These are phyloP conservation scores for Pedicia rivosa DNA, from an alignment of 2,888 invertebrate species.

Conservation along the genomic window DNA sequence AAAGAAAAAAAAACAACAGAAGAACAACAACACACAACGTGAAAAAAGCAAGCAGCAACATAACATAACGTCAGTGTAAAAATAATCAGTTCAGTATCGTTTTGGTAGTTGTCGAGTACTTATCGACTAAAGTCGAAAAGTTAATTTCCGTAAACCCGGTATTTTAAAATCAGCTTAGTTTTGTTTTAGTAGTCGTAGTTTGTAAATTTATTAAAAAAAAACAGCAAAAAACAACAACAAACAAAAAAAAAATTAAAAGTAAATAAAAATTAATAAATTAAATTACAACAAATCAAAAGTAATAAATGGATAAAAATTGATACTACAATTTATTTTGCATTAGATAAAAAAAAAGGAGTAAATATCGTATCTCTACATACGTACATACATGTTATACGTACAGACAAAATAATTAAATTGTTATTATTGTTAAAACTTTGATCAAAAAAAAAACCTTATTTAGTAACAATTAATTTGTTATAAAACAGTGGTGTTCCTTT, in stretches of 20 bases:
- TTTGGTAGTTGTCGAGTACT: constrained; percentile 28
- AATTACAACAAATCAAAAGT: background rate
- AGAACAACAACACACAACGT: too few species aligned
- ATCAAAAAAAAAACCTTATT: too few species aligned
- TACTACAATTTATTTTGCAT: background rate
- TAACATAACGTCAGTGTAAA: constrained; percentile 3
- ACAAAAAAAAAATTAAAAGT: background rate
- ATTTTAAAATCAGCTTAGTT: constrained; percentile 5
- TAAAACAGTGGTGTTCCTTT: too few species aligned
- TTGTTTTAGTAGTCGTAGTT: constrained; percentile 6
- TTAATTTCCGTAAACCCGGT: constrained; percentile 6
- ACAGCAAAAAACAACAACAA: background rate
- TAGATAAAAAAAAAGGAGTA: background rate
- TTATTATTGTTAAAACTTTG: too few species aligned
- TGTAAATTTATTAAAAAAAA: background rate
- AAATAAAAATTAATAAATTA: background rate
- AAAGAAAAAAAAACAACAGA: too few species aligned
- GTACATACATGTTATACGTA: too few species aligned
- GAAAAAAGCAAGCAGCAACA: constrained; percentile 1
- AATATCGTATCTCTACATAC: background rate
- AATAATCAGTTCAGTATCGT: constrained; percentile 19
- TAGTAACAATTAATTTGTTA: too few species aligned
- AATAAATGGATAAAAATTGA: constrained; percentile 2
- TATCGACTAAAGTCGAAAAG: constrained; percentile 10
- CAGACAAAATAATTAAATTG: too few species aligned